These are phyloP conservation scores for Apogon hyalosoma DNA, from an alignment of 2,797 vertebrate genomes.

Conservation along the genomic window DNA sequence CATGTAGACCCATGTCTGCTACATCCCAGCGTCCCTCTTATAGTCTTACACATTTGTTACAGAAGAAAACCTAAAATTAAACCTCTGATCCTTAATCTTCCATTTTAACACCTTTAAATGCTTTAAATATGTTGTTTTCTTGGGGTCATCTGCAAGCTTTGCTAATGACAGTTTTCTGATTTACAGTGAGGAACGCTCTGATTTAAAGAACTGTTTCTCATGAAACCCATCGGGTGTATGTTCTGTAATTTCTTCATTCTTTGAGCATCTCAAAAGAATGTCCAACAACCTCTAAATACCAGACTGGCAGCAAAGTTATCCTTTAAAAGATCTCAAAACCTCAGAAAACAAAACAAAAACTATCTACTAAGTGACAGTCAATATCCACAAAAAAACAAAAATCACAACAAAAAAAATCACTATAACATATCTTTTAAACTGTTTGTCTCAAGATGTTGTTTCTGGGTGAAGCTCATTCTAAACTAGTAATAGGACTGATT, in stretches of 20 bases:
- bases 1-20: constrained; percentile 42
- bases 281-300: not conserved
- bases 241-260: not conserved
- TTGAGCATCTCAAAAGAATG: not conserved
- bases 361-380: not conserved
- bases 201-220: not conserved
- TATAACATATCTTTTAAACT: constrained; percentile 3
- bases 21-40: constrained; percentile 29
- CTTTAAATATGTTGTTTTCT: not conserved
- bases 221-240: not conserved
- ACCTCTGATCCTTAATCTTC: constrained; percentile 13
- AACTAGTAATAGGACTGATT: constrained; percentile 15
- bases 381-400: not conserved
- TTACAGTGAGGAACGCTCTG: not conserved
- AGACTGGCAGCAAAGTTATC: not conserved
- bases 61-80: constrained; percentile 23
- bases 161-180: not conserved
- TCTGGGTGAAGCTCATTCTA: constrained; percentile 24
- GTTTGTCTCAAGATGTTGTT: constrained; percentile 1
- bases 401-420: not conserved
- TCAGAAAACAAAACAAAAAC: not conserved
- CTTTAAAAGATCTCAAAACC: not conserved
- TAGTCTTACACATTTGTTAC: not conserved
- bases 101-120: constrained; percentile 1
- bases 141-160: not conserved